These are phyloP conservation scores for Uropetala carovei DNA, from an alignment of 2,888 invertebrate species.

Conservation along the genomic window DNA sequence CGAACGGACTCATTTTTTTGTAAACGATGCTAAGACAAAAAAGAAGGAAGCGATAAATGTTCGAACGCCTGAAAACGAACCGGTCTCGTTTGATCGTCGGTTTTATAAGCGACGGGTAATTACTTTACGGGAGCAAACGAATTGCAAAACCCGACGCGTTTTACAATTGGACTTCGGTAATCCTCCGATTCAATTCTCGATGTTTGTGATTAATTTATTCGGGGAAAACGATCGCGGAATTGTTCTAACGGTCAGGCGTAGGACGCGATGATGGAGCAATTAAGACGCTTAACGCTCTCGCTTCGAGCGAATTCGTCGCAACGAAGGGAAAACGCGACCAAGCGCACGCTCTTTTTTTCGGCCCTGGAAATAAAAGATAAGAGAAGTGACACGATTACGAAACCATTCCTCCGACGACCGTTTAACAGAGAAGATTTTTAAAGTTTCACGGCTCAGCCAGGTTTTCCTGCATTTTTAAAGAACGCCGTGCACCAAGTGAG, in stretches of 20 bases:
- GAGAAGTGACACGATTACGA: too few species aligned
- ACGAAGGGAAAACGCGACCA: not conserved
- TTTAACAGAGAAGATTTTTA: too few species aligned
- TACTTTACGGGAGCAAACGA: constrained; percentile 2
- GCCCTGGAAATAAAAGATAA: too few species aligned
- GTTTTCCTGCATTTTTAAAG: too few species aligned
- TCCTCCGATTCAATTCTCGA: not conserved
- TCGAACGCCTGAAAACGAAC: not conserved
- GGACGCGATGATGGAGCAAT: not conserved
- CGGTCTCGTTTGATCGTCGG: not conserved
- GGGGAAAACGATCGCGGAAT: not conserved
- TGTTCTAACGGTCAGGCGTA: not conserved
- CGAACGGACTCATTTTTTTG: not conserved
- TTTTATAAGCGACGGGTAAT: constrained; percentile 6
- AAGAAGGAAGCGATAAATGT: not conserved
- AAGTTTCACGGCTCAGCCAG: too few species aligned
- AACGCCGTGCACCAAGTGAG: too few species aligned
- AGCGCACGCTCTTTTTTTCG: too few species aligned
- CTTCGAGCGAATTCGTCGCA: not conserved
- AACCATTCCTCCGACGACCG: too few species aligned
- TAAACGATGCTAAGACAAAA: not conserved
- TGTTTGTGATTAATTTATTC: constrained; percentile 26
- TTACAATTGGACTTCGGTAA: not conserved
- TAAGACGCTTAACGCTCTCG: not conserved
- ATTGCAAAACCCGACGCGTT: constrained; percentile 1